Percentiles rank a stretch among this genome's conserved stretches.
Conservation (phyloP, 1,140 invertebrate genomes). For the Lordiphosa collinella region DNA sequence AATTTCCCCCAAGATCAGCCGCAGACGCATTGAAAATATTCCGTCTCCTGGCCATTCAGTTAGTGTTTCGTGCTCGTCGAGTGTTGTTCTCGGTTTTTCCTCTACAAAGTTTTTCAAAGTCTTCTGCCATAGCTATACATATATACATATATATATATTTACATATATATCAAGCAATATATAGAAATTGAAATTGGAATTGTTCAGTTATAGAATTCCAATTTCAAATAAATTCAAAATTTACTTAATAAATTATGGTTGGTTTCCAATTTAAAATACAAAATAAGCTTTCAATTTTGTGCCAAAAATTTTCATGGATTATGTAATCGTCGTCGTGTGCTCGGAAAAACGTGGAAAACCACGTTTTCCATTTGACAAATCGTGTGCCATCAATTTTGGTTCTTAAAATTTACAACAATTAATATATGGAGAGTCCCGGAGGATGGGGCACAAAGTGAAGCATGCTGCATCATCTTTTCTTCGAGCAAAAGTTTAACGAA, state of each 20-base stretch:
- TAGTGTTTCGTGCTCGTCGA: constrained; percentile 80
- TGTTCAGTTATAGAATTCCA: constrained; percentile 36
- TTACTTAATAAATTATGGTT: constrained; percentile 35
- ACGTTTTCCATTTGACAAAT: constrained; percentile 56
- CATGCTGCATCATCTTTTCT: constrained; percentile 41
- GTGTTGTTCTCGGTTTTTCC: constrained; percentile 80
- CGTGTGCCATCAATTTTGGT: constrained; percentile 35
- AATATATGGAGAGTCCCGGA: constrained; percentile 25
- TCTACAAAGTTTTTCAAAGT: constrained; percentile 72
- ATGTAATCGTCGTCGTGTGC: constrained; percentile 58
- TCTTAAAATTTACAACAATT: constrained; percentile 15
- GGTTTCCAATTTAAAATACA: constrained; percentile 22
- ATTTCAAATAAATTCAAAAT: constrained; percentile 45
- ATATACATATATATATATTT: constrained; percentile 59
- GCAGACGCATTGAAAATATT: constrained; percentile 9
- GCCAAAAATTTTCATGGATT: constrained; percentile 48
- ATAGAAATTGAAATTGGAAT: constrained; percentile 60
- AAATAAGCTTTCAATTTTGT: constrained; percentile 13
- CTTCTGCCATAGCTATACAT: constrained; percentile 47
- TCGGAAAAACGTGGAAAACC: constrained; percentile 50
- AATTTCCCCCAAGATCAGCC: constrained; percentile 31
- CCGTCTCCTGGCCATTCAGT: constrained; percentile 65
- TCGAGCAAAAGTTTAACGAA: constrained; percentile 79
- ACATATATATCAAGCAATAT: constrained; percentile 34
- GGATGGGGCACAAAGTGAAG: constrained; percentile 36